Base-by-base conservation (phyloP, 2,888 invertebrate species). In the Mythimna lalbum region DNA sequence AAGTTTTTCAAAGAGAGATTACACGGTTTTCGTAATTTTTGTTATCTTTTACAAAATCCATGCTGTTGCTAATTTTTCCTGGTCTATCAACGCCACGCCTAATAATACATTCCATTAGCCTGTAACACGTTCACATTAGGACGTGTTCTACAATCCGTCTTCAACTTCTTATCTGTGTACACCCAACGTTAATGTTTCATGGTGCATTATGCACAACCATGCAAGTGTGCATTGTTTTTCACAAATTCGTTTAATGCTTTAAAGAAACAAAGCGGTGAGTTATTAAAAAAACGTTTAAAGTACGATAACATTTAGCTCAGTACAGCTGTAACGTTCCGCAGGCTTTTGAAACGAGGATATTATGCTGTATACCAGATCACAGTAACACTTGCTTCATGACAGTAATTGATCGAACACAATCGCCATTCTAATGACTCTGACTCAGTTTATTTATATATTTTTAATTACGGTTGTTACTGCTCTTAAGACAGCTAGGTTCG, bases 141-240 rank as follows among this genome's bases (percentile, higher is more conserved):
- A 82, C 82, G 76, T 84, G 79, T 76, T 76, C 39, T 56, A 73
- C 60, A 71, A 65, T 55, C 36, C 27, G n/a, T 59, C 66, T 59
- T 70, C 57, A 47, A 43, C 33, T 55, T 60, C 73, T 83, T 84
- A 83, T 83, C 82, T 74, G 27, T 57, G 53, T 57, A 69, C 81
- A 81, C 56, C 53, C n/a, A 49, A 55, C 23, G 57, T 59, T 62
- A 55, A 60, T 39, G 52, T 67, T 31, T 71, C 50, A 68, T 69
- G 36, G 57, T 61, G 19, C 59, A 76, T 84, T 84, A 81, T 84
- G 68, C 72, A 73, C 31, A 65, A 64, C 55, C 79, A 84, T 66
- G 49, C 59, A 76, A 64, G 50, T 62, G 43, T 0, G 65, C 73
- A 79, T 79, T 81, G 71, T 77, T 81, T 81, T 81, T 65, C 60